Base-by-base conservation (phyloP, 2,888 invertebrate genomes). In the Cataglyphis cursor region DNA sequence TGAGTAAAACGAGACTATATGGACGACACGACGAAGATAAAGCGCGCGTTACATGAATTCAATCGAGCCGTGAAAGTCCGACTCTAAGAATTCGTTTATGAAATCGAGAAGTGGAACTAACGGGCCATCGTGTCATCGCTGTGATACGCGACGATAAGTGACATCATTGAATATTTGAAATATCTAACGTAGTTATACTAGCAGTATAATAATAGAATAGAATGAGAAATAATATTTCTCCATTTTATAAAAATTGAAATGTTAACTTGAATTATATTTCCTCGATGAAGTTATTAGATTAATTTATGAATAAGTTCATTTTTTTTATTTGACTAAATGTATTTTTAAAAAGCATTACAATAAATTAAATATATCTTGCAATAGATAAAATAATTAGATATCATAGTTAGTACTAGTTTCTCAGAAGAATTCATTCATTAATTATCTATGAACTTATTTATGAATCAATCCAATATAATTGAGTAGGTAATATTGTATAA, bases 21-120 rank as follows among this genome's bases (percentile, higher is more conserved):
- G 57, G 75, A 75, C 28, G 65, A 65, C 57, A 64, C 44, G 44
- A 64, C 48, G 82, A 66, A 65, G 78, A 82, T 57, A 78, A 66
- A 44, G 44, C 24, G 70, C 44, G 21, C 18, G 10, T 59, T 41
- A 59, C 18, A 35, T 35, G 44, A 59, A 78, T 78, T 59, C 59
- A 59, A 80, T 80, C 72, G 48, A 70, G 35, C 28, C 35, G 72
- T 70, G 78, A 80, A 80, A 72, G 59, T 48, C 5, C 48, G 72
- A 24, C 59, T 54, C 24, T 57, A 44, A 48, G 57, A 59, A 59
- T 59, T 72, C 59, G 35, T 78, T 68, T 68, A 48, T 24, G 59
- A 59, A 78, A 59, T 38, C 41, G n/a, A 66, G 41, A 76, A 76
- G 21, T 41, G 54, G 24, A 35, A 64, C 61, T 61, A 62, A 74